phyloP scores from a whole-genome alignment of 53 echinoderm and acorn worm genomes.

The Luidia sarsii region DNA sequence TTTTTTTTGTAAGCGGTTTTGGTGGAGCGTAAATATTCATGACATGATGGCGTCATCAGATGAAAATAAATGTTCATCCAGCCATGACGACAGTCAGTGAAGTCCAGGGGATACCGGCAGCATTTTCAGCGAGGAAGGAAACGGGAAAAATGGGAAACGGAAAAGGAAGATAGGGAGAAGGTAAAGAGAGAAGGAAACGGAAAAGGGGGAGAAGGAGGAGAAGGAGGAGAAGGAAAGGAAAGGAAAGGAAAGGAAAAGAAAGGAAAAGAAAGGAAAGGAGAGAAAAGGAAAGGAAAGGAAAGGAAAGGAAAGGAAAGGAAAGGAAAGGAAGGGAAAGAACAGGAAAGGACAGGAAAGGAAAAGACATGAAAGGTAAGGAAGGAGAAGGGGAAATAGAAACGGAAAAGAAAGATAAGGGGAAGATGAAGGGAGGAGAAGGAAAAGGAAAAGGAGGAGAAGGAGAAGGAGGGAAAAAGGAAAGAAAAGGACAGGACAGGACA shows the following conservation, averaged over 20 bases:
- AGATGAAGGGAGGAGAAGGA: constrained; percentile 16
- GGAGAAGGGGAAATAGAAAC: not conserved
- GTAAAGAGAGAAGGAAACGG: not conserved
- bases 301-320: not conserved
- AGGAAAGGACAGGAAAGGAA: not conserved
- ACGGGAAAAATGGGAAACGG: constrained; percentile 1
- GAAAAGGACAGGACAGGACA: not conserved
- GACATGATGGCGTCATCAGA: constrained; percentile 6
- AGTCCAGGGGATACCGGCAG: not conserved
- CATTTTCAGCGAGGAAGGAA: constrained; percentile 23
- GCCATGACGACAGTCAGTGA: constrained; percentile 8
- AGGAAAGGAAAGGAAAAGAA: not conserved
- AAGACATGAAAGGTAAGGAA: not conserved
- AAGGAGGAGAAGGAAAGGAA: not conserved
- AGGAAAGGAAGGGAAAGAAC: not conserved
- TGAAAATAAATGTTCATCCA: constrained; percentile 34
- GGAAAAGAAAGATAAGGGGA: not conserved
- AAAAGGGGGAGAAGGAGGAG: not conserved
- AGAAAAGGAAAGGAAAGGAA: not conserved
- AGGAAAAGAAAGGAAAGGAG: not conserved
- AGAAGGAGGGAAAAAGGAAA: not conserved
- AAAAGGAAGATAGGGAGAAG: not conserved
- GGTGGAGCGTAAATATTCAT: not conserved
- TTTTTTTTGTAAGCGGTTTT: not conserved
- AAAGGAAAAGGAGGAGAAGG: not conserved